Conservation (phyloP, 2,113 vertebrate species). For the Promerops cafer region DNA sequence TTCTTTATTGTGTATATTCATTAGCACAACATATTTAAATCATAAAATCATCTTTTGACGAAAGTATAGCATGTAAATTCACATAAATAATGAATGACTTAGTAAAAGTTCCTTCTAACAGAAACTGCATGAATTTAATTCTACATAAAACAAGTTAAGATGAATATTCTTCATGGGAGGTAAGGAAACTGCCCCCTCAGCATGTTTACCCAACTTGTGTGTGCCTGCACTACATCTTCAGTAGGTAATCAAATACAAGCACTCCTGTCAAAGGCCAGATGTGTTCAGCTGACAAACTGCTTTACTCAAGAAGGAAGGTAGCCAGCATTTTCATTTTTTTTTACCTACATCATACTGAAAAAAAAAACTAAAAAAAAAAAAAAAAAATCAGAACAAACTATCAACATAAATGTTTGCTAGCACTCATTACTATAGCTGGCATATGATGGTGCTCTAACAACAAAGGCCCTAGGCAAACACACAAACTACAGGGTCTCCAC, state of each 20-base stretch:
- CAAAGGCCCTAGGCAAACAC: neutral
- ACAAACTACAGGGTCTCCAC: neutral
- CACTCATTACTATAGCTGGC: neutral
- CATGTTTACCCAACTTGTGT: neutral
- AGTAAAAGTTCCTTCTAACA: neutral
- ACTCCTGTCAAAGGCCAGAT: neutral
- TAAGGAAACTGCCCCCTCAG: neutral
- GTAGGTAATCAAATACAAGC: slow-evolving; percentile 5
- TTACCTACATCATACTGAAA: neutral
- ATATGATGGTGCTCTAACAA: neutral
- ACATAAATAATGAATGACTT: neutral
- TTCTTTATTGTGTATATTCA: neutral
- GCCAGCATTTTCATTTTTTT: neutral
- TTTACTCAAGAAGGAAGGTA: neutral
- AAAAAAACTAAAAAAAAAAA: neutral
- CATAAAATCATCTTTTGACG: neutral
- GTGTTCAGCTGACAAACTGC: neutral
- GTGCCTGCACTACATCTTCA: neutral
- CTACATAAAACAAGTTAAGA: neutral
- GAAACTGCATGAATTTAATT: neutral
- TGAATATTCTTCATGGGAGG: neutral
- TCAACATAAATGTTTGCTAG: neutral
- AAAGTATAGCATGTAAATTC: neutral
- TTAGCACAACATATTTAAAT: neutral
- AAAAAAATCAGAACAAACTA: neutral